These are phyloP conservation scores for Sphenopsis melanotis DNA, from an alignment of 2,797 vertebrate genomes.

Conservation along the genomic window DNA sequence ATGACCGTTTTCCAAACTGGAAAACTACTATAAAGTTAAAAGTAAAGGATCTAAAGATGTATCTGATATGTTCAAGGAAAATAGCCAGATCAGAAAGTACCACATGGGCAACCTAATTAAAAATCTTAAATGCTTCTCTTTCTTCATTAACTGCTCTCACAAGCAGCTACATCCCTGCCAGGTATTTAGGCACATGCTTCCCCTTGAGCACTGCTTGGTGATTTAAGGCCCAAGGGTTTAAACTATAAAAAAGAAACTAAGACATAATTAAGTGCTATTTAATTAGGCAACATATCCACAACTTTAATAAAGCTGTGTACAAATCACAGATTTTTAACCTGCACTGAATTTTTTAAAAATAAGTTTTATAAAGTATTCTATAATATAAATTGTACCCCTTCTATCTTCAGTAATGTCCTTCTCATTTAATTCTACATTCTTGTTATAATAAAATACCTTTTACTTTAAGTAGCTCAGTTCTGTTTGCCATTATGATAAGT, in stretches of 20 bases:
- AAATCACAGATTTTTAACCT: background rate
- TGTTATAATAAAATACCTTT: background rate
- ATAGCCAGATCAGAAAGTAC: background rate
- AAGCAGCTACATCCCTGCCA: background rate
- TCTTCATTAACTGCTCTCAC: background rate
- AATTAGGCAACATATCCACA: background rate
- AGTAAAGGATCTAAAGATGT: background rate
- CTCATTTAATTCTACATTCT: background rate
- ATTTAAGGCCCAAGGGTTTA: background rate
- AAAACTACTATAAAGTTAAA: background rate
- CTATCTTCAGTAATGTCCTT: background rate
- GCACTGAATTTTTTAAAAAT: background rate
- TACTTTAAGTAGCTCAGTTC: background rate
- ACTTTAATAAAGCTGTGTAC: background rate
- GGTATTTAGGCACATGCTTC: background rate
- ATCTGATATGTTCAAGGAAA: background rate
- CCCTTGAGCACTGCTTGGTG: background rate
- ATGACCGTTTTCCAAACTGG: background rate
- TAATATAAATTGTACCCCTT: background rate
- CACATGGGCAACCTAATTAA: background rate
- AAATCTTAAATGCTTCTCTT: background rate
- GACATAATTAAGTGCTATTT: background rate
- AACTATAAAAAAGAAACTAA: background rate
- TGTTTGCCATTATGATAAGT: background rate
- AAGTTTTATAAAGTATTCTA: background rate